phyloP scores from a whole-genome alignment of 2,797 vertebrate genomes.

The Malurus leucopterus region DNA sequence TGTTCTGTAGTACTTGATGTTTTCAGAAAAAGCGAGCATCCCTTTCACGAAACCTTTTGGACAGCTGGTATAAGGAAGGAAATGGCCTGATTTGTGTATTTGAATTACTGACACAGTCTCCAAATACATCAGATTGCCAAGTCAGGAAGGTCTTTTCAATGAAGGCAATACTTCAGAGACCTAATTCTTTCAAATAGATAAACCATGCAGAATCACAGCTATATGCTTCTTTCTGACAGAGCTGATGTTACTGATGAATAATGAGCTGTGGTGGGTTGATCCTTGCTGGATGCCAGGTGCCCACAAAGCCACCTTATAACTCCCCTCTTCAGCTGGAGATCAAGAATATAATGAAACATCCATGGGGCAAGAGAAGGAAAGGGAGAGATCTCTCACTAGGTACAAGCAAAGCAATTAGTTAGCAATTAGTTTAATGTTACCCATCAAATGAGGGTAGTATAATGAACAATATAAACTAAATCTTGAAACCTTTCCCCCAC shows the following conservation, averaged over 20 bases:
- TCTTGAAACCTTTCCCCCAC: neutral
- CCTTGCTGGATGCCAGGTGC: neutral
- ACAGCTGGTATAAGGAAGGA: neutral
- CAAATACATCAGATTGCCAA: neutral
- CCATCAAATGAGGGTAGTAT: neutral
- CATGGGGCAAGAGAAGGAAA: neutral
- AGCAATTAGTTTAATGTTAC: neutral
- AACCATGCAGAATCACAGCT: neutral
- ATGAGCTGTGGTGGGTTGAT: neutral
- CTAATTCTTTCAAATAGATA: neutral
- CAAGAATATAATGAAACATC: neutral
- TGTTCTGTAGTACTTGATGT: neutral
- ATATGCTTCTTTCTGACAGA: neutral
- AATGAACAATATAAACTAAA: neutral
- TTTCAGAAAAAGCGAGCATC: neutral
- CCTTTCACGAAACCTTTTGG: constrained; percentile 5
- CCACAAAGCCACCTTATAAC: neutral
- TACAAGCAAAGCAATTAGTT: neutral
- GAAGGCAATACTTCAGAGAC: neutral
- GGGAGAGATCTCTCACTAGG: neutral
- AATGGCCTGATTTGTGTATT: neutral
- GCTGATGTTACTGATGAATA: neutral
- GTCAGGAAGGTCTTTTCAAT: constrained; percentile 7
- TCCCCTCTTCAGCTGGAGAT: neutral
- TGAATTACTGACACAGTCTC: neutral